Conservation (phyloP, 2,888 invertebrate genomes). For the Andricus quercusramuli region DNA sequence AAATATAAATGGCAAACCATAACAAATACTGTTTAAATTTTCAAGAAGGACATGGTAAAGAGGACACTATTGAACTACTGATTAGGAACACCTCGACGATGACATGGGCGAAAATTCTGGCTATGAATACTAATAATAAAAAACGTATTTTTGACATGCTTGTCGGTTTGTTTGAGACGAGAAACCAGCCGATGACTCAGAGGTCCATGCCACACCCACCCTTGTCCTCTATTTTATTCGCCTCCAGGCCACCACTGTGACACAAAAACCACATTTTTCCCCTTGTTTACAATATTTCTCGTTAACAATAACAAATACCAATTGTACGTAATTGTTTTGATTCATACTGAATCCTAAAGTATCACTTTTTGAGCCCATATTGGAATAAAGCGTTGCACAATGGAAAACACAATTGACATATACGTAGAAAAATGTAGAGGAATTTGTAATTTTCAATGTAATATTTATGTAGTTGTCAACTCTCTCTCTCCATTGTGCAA, state of each 20-base stretch:
- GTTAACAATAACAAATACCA: too few relatives aligned
- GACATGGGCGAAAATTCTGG: neutral
- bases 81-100: neutral
- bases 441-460: too few relatives aligned
- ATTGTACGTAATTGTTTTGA: too few relatives aligned
- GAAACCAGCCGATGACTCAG: slow-evolving; percentile 64
- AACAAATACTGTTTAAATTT: neutral
- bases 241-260: slow-evolving; percentile 43
- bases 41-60: neutral
- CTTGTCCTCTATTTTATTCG: slow-evolving; percentile 57
- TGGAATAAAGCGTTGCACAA: too few relatives aligned
- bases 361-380: too few relatives aligned
- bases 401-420: too few relatives aligned
- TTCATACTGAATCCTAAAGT: too few relatives aligned
- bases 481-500: too few relatives aligned
- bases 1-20: too few relatives aligned
- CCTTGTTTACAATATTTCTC: too few relatives aligned
- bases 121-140: neutral
- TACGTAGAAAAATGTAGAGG: too few relatives aligned
- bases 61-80: neutral
- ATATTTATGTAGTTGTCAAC: too few relatives aligned
- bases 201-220: slow-evolving; percentile 66
- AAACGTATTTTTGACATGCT: neutral
- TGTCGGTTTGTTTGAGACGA: slow-evolving; percentile 45
- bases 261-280: slow-evolving; percentile 47